A percentile compares a stretch with the other conserved stretches of the same genome.
Evolutionary conservation across 2,113 vertebrate species (phyloP).

Genomic region (Corvus moneduloides): DNA sequence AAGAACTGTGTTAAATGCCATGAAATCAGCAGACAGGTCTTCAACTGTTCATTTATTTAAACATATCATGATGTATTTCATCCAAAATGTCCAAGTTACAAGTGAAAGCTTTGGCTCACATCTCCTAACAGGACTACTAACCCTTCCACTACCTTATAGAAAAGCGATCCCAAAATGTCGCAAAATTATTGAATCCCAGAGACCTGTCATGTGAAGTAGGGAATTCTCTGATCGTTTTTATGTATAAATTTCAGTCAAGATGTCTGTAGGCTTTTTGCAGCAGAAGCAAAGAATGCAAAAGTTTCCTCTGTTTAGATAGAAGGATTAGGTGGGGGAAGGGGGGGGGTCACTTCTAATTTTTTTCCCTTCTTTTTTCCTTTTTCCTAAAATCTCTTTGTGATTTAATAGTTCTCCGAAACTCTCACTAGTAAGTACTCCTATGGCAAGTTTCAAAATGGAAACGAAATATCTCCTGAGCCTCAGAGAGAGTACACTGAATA

Average conservation of each 20-base stretch:
- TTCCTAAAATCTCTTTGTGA: not conserved
- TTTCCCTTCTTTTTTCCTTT: not conserved
- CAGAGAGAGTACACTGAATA: not conserved
- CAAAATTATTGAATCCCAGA: not conserved
- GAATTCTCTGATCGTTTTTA: not conserved
- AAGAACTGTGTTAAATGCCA: not conserved
- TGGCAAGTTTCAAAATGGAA: not conserved
- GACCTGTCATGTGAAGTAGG: not conserved
- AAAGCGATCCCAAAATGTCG: not conserved
- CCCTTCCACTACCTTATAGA: not conserved
- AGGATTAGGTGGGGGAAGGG: rapidly evolving
- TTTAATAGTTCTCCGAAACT: not conserved
- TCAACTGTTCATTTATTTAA: slow-evolving; percentile 1
- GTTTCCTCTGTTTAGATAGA: not conserved
- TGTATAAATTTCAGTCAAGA: not conserved
- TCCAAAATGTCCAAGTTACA: not conserved
- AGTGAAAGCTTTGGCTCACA: not conserved
- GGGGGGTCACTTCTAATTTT: not conserved
- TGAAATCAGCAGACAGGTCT: not conserved
- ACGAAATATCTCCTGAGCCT: not conserved
- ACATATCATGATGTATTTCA: not conserved
- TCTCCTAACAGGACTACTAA: not conserved
- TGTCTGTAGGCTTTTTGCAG: not conserved
- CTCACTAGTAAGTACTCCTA: slow-evolving; percentile 13
- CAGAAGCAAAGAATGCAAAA: not conserved